These are phyloP conservation scores for Tinamus major DNA, from an alignment of 2,797 vertebrate species.

Conservation along the genomic window DNA sequence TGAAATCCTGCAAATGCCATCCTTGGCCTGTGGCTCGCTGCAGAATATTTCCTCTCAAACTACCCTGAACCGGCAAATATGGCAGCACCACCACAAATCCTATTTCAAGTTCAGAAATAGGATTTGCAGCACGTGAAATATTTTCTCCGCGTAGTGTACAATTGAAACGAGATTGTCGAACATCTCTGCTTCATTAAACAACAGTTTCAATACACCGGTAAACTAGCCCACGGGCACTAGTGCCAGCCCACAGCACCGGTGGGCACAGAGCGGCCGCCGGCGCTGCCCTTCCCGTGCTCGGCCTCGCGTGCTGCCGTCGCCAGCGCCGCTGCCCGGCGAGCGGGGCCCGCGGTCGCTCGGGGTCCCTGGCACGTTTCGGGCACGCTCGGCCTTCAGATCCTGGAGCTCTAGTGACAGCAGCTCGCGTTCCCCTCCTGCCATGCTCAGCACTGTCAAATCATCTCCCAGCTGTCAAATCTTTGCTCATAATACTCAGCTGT, in stretches of 20 bases:
- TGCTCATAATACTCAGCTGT: neutral
- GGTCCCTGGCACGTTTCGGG: neutral
- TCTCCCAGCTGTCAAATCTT: conserved; percentile 1
- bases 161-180: neutral
- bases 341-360: neutral
- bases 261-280: neutral
- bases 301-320: neutral
- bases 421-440: neutral
- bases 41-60: neutral
- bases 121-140: neutral
- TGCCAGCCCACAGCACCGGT: neutral
- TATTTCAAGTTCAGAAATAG: neutral
- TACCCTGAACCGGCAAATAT: neutral
- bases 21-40: neutral
- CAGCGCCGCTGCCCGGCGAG: neutral
- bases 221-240: neutral
- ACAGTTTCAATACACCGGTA: neutral
- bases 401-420: neutral
- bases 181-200: neutral
- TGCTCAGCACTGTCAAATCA: neutral
- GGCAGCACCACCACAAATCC: neutral
- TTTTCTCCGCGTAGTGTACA: neutral
- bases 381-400: neutral
- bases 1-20: conserved; percentile 15
- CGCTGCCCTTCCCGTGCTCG: neutral